phyloP scores from a whole-genome alignment of 1,140 invertebrate species.

The Musca vetustissima region DNA sequence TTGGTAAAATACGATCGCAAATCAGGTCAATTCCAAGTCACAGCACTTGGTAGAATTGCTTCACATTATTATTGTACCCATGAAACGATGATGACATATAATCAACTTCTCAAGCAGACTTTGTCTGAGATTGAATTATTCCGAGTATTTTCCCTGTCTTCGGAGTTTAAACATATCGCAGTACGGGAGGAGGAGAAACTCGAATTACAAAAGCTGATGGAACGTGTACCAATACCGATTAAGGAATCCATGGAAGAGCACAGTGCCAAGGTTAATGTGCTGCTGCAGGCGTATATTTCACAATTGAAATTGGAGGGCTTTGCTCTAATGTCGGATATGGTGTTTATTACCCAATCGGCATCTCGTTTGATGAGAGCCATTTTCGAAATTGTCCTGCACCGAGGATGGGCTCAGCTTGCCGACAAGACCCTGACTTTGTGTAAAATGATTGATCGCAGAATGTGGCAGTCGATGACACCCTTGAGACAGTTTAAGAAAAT shows the following conservation, averaged over 20 bases:
- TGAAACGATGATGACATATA: conserved; percentile 96
- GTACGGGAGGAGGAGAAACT: conserved; percentile 98
- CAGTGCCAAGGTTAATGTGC: conserved; percentile 91
- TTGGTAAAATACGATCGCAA: conserved; percentile 96
- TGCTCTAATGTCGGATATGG: conserved; percentile 98
- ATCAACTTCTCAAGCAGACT: conserved; percentile 94
- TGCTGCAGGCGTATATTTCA: conserved; percentile 97
- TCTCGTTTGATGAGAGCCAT: conserved; percentile 93
- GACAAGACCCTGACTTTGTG: conserved; percentile 95
- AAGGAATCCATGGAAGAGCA: conserved; percentile 99
- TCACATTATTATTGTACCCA: conserved; percentile 98
- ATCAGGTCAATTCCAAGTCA: conserved; percentile 88
- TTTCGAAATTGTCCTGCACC: conserved; percentile 87
- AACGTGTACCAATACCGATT: conserved; percentile 97
- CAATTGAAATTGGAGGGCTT: conserved; percentile 98
- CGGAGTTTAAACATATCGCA: conserved; percentile 89
- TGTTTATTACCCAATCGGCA: conserved; percentile 98
- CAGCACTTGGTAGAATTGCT: conserved; percentile 94
- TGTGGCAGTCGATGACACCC: conserved; percentile 99
- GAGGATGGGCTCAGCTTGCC: conserved; percentile 96
- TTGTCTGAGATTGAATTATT: conserved; percentile 98
- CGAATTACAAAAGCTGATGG: conserved; percentile 96
- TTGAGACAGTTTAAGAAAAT: conserved; percentile 97
- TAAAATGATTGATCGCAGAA: conserved; percentile 98
- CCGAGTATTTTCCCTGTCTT: conserved; percentile 97